These are phyloP conservation scores for Clistopyga incitator DNA, from an alignment of 2,888 invertebrate species.

Conservation along the genomic window DNA sequence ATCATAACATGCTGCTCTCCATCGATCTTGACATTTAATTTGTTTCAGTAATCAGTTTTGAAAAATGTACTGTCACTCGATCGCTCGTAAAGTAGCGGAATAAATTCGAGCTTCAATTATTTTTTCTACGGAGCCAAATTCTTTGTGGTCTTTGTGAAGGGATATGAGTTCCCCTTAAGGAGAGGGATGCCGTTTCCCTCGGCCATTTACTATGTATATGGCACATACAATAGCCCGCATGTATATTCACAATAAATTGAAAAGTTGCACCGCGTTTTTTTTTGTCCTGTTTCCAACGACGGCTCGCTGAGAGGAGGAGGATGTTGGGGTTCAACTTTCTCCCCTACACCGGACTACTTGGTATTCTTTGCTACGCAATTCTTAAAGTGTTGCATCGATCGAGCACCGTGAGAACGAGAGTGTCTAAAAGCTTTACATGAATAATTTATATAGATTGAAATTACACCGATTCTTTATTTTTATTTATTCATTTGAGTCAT, in stretches of 20 bases:
- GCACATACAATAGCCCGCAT: conserved; percentile 32
- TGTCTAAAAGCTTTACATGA: neutral
- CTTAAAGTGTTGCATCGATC: conserved; percentile 17
- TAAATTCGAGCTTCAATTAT: conserved; percentile 32
- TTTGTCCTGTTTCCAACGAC: conserved; percentile 13
- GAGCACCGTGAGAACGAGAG: conserved; percentile 22
- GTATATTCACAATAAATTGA: conserved; percentile 35
- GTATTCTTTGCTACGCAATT: conserved; percentile 19
- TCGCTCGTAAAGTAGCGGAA: neutral
- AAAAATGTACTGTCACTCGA: neutral
- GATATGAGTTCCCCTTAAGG: neutral
- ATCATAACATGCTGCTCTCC: too few relatives aligned
- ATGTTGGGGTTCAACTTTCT: conserved; percentile 34
- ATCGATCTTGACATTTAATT: too few relatives aligned
- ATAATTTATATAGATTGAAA: neutral
- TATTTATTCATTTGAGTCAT: neutral
- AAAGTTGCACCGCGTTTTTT: conserved; percentile 43
- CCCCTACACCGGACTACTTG: conserved; percentile 6
- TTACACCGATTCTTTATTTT: neutral
- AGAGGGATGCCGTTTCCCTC: neutral
- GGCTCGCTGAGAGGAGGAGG: conserved; percentile 10
- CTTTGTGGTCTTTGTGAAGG: conserved; percentile 1
- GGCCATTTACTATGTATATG: neutral
- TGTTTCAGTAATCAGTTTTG: too few relatives aligned
- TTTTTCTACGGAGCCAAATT: conserved; percentile 31